Base-by-base conservation (phyloP, 2,888 invertebrate genomes). In the Mythimna albipuncta region DNA sequence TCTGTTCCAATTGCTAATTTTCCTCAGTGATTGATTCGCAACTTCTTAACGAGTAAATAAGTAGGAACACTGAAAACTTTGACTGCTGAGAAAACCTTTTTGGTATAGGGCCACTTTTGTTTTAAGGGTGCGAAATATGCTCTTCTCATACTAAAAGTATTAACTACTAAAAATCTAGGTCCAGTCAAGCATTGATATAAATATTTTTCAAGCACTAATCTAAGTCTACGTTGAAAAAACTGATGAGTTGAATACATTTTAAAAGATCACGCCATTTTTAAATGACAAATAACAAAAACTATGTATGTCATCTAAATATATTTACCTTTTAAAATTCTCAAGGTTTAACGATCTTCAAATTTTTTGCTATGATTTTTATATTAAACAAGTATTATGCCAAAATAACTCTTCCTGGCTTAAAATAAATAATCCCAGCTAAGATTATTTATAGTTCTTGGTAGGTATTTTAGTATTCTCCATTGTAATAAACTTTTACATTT, bases 261-360 rank as follows among this genome's bases (percentile, higher is more conserved):
- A n/a, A 26, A 26, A 13, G 2, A 16, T 21, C 11, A n/a, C 2
- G 21, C 4, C 10, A 1, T 21, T 21, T 67, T 44, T 11, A 35
- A 47, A 47, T 61, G 6, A 61, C 11, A 6, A 26, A 26, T 26
- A 26, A 38, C 11, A 61, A 44, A 44, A 13, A 13, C 44, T 47
- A 5, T 47, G 35, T 59, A 41, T 50, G 3, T 9, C 44, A 26
- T 47, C 16, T 41, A 0, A 10, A 26, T 75, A 64, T 52, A 50
- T 47, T 63, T 16, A 26, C n/a, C 16, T 38, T 47, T 9, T 11
- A 47, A n/a, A 32, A n/a, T 52, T 21, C 11, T 47, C 44, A 55
- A 74, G 72, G 47, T 75, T 47, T 38, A 50, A 11, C 11, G 16
- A 50, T 50, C 16, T 6, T 63, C 13, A 38, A 26, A 47, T n/a